These are phyloP conservation scores for Zelostemma sp. DNA, from an alignment of 1,140 invertebrate species.

Conservation along the genomic window DNA sequence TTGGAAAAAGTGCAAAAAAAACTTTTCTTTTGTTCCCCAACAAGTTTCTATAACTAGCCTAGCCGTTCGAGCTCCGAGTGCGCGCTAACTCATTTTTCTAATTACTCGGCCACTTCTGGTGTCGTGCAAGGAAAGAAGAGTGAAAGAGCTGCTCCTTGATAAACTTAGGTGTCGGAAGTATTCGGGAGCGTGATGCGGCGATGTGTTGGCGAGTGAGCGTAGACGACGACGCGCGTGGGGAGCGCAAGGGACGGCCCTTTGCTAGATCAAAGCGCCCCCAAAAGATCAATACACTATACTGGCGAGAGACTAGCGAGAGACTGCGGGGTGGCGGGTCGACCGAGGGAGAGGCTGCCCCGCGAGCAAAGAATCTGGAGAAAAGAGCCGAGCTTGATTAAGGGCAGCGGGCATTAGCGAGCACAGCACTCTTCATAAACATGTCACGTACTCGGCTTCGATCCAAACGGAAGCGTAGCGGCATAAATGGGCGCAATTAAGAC, in stretches of 20 bases:
- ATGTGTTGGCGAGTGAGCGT: constrained; percentile 22
- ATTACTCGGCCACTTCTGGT: constrained; percentile 58
- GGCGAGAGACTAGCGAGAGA: constrained; percentile 24
- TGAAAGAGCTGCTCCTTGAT: constrained; percentile 50
- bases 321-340: not conserved
- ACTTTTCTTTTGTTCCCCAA: constrained; percentile 30
- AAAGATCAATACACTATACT: constrained; percentile 65
- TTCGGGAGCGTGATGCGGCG: constrained; percentile 21
- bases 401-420: constrained; percentile 61
- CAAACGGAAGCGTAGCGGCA: constrained; percentile 63
- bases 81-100: constrained; percentile 67
- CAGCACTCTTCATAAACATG: constrained; percentile 65
- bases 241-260: constrained; percentile 50
- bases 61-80: constrained; percentile 25
- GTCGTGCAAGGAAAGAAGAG: constrained; percentile 29
- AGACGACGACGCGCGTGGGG: constrained; percentile 25
- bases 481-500: constrained; percentile 70
- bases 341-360: constrained; percentile 29
- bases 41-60: constrained; percentile 45
- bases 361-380: constrained; percentile 18
- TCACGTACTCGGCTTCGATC: constrained; percentile 64
- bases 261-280: constrained; percentile 65
- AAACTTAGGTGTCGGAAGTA: constrained; percentile 60
- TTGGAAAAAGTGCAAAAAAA: constrained; percentile 19
- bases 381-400: constrained; percentile 62